Percentiles rank a stretch among this genome's conserved stretches.
Evolutionary conservation across 30 jellyfish, hydroid and myxozoan species (phyloP).

Genomic region (Euphysa ruthae): DNA sequence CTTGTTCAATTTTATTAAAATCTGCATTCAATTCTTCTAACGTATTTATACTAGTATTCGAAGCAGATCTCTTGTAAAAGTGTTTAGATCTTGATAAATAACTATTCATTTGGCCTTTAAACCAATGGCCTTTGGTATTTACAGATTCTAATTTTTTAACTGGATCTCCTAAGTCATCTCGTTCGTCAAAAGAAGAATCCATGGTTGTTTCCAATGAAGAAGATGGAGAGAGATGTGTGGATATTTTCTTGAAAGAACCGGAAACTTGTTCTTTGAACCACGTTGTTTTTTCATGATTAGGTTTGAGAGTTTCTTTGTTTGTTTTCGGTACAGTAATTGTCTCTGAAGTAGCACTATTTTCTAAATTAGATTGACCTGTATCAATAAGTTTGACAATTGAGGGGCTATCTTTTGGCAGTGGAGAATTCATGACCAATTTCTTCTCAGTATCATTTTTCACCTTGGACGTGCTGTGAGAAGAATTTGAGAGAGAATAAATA

Average conservation of each 20-base stretch:
- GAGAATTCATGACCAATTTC: neutral
- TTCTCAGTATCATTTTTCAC: neutral
- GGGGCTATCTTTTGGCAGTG: neutral
- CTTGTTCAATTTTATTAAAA: neutral
- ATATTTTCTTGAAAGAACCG: neutral
- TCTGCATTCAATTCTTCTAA: neutral
- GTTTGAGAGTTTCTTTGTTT: neutral
- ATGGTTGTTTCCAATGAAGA: neutral
- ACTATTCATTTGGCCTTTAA: slow-evolving; percentile 16
- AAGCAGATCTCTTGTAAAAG: neutral
- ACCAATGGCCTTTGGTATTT: slow-evolving; percentile 27
- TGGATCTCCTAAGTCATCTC: neutral
- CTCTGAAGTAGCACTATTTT: no score
- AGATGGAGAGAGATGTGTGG: neutral
- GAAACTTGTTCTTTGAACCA: slow-evolving; percentile 85
- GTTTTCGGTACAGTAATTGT: no score
- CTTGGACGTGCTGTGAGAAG: neutral
- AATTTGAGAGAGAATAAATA: no score
- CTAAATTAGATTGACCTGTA: no score
- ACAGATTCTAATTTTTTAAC: neutral
- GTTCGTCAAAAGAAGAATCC: neutral
- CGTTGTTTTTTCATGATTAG: slow-evolving; percentile 21
- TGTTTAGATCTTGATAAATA: slow-evolving; percentile 15
- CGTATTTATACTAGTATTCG: neutral
- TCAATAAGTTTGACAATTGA: no score